Conservation (phyloP, 2,113 vertebrate genomes). For the Oenanthe oenanthe region DNA sequence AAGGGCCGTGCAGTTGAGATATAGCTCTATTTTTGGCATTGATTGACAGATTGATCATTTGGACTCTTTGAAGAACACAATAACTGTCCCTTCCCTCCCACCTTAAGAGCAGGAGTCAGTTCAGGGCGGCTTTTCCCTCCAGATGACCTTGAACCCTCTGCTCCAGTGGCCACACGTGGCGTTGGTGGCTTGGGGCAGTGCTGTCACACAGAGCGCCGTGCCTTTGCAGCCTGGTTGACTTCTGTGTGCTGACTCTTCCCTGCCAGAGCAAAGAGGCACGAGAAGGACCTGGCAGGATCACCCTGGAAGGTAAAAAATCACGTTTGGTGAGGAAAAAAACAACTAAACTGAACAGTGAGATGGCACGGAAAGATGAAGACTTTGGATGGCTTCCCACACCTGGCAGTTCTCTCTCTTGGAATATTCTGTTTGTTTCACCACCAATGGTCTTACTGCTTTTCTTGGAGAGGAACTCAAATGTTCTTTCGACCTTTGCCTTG, state of each 20-base stretch:
- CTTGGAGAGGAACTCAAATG: background rate
- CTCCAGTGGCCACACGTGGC: background rate
- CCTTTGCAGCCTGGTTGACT: background rate
- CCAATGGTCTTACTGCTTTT: slow-evolving; percentile 24
- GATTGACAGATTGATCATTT: background rate
- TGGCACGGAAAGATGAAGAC: background rate
- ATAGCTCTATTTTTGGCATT: slow-evolving; percentile 44
- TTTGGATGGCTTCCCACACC: background rate
- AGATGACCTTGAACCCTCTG: background rate
- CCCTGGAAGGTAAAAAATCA: background rate
- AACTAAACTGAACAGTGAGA: background rate
- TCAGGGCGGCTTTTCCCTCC: background rate
- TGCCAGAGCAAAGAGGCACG: background rate
- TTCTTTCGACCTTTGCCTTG: slow-evolving; percentile 49
- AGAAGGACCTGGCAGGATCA: background rate
- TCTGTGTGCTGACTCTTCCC: background rate
- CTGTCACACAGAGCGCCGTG: background rate
- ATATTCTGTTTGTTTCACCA: slow-evolving; percentile 17
- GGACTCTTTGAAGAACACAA: background rate
- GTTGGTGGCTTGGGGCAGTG: background rate
- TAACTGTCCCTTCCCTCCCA: background rate
- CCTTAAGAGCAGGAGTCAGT: background rate
- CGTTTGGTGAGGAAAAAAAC: background rate
- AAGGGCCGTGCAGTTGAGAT: background rate
- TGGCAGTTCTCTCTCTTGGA: background rate